Percentiles rank a stretch among this genome's conserved stretches.
Evolutionary conservation across 2,113 vertebrate genomes (phyloP).

Genomic region (Elachura formosa): DNA sequence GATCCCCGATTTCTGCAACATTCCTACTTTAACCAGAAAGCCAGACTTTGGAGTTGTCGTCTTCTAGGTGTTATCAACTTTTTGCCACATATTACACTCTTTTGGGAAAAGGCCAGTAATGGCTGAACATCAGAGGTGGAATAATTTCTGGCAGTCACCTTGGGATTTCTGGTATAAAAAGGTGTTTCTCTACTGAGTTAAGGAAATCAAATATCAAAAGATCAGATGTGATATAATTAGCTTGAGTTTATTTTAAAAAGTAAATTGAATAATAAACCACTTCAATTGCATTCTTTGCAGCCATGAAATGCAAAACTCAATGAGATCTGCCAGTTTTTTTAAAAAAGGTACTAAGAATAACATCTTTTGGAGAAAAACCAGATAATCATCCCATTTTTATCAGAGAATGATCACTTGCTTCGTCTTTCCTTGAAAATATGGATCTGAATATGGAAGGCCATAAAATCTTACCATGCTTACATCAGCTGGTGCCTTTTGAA

Average conservation of each 20-base stretch:
- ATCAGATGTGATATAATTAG: not conserved
- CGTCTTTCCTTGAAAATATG: not conserved
- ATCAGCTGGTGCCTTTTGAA: not conserved
- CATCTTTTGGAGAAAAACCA: not conserved
- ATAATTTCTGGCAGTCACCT: not conserved
- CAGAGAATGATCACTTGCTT: not conserved
- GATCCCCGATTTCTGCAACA: slow-evolving; percentile 15
- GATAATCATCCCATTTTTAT: not conserved
- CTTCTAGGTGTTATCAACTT: not conserved
- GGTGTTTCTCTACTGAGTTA: not conserved
- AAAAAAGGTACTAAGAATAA: not conserved
- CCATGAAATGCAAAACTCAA: not conserved
- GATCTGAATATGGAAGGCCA: not conserved
- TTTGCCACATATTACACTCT: not conserved
- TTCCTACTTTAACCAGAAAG: slow-evolving; percentile 1
- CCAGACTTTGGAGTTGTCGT: not conserved
- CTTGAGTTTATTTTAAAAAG: not conserved
- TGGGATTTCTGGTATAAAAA: not conserved
- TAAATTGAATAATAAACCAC: not conserved
- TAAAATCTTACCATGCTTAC: not conserved
- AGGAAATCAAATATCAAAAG: not conserved
- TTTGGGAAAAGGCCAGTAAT: not conserved
- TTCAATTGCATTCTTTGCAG: not conserved
- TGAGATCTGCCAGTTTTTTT: not conserved
- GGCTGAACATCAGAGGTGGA: not conserved